Evolutionary conservation across 2,797 vertebrate genomes (phyloP), one percentile per base, ranked within the genome.

Genomic region (Oryzias dopingdopingensis): DNA sequence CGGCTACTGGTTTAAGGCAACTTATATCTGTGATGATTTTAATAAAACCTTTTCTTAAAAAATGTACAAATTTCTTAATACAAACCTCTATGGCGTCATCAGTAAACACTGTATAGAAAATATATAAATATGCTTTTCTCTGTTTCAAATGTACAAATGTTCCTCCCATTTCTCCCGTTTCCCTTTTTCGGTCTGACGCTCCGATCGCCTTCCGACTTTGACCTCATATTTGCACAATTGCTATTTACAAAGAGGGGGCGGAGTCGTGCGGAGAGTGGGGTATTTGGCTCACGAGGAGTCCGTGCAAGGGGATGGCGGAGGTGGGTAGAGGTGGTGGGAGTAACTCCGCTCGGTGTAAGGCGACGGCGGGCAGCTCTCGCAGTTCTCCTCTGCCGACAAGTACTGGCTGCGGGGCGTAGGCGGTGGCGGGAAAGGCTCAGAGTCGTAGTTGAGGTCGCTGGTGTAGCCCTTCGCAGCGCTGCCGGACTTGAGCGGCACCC

Each of bases 121-220:
- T 98, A 99, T 98, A 98, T 97, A 98, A 97, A 98, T 99, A 97
- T 89, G 87, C 46, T 90, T 94, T 91, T 93, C 90, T 95, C 90
- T 94, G 91, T 93, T 86, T 86, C 79, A 57, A 90, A 93, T 96
- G 93, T 96, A 96, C 95, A 98, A 94, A 91, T 90, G 92, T 92
- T 84, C 88, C 74, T 78, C 77, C 62, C 14, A 4, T 13, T 72
- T 70, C 73, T 57, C 77, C 47, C 24, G 44, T 60, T 64, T 70
- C 65, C 56, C 72, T 72, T 84, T 62, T 62, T 24, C 22, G 14
- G 15, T 49, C 26, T 37, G 22, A 17, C 23, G 51, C 43, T n/a
- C 82, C 77, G 77, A 83, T 91, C 91, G 86, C 88, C 83, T 90
- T 90, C 90, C 81, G 69, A 45, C 77, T 84, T 81, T 61, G 46